Percentiles rank a stretch among this genome's conserved stretches.
phyloP scores from a whole-genome alignment of 2,888 invertebrate species.

The Acronicta alni region DNA sequence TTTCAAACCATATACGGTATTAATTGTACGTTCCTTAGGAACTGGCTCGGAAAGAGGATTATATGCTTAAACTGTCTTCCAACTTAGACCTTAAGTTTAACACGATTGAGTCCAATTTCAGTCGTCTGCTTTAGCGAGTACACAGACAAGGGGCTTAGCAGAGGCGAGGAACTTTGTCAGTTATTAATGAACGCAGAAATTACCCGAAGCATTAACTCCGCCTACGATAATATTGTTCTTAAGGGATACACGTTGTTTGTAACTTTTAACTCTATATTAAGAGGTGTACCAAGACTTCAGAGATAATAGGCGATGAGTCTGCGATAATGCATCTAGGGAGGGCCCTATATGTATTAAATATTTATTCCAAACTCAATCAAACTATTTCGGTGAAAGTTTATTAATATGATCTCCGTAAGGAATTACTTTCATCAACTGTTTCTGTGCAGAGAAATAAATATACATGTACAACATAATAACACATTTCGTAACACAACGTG shows the following conservation, averaged over 20 bases:
- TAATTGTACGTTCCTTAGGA: slow-evolving; percentile 64
- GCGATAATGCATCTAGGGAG: not conserved
- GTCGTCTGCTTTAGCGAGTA: slow-evolving; percentile 35
- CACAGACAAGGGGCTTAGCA: slow-evolving; percentile 67
- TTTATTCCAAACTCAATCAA: too few species aligned
- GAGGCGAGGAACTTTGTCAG: slow-evolving; percentile 72
- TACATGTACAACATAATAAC: slow-evolving; percentile 15
- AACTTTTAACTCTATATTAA: slow-evolving; percentile 28
- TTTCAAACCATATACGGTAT: slow-evolving; percentile 60
- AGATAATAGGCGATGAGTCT: slow-evolving; percentile 8
- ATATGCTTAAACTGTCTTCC: slow-evolving; percentile 40
- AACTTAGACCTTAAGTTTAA: slow-evolving; percentile 55
- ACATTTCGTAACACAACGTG: slow-evolving; percentile 17
- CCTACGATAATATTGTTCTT: slow-evolving; percentile 68
- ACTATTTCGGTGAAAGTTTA: slow-evolving; percentile 2
- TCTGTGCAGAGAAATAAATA: not conserved
- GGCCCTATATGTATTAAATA: too few species aligned
- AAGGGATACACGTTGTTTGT: slow-evolving; percentile 49
- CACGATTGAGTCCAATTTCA: slow-evolving; percentile 65
- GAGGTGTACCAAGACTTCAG: not conserved
- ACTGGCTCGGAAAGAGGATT: slow-evolving; percentile 56
- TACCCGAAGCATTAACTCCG: slow-evolving; percentile 68
- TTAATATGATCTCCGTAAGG: slow-evolving; percentile 9
- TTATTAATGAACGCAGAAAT: slow-evolving; percentile 78
- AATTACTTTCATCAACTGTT: slow-evolving; percentile 13